These are phyloP conservation scores for Ctenodactylus gundi DNA, from an alignment of 2,113 vertebrate genomes.

Conservation along the genomic window DNA sequence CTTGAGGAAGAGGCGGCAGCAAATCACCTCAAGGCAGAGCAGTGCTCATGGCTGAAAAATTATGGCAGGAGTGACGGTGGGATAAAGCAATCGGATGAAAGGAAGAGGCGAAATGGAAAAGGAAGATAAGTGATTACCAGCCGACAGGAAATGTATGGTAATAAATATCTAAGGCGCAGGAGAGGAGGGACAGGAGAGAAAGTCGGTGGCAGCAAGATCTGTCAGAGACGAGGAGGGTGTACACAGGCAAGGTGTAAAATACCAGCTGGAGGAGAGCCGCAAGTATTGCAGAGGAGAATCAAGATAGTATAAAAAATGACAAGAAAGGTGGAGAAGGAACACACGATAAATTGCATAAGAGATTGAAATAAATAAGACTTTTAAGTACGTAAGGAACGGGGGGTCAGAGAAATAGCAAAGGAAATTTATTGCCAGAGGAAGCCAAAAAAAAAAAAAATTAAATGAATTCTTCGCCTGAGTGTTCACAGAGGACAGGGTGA, in stretches of 20 bases:
- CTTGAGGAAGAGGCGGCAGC: background rate
- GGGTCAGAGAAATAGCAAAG: slow-evolving; percentile 29
- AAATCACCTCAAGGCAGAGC: slow-evolving; percentile 31
- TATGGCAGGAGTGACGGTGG: background rate
- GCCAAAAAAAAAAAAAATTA: background rate
- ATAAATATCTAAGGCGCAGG: slow-evolving; percentile 30
- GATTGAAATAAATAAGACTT: slow-evolving; percentile 56
- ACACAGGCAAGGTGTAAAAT: background rate
- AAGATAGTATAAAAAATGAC: background rate
- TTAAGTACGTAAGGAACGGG: slow-evolving; percentile 43
- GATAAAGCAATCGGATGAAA: slow-evolving; percentile 3
- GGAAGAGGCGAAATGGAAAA: background rate
- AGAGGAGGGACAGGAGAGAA: background rate
- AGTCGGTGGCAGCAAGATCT: background rate
- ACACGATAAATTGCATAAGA: slow-evolving; percentile 34
- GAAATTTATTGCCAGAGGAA: slow-evolving; percentile 52
- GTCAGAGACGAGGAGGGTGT: background rate
- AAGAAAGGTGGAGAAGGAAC: slow-evolving; percentile 13
- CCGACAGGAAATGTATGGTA: background rate
- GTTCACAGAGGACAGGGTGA: background rate
- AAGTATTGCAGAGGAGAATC: background rate
- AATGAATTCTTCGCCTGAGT: slow-evolving; percentile 38
- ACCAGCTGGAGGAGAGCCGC: background rate
- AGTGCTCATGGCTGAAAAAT: slow-evolving; percentile 11
- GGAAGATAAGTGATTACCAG: background rate